Base-by-base conservation (phyloP, 2,888 invertebrate species). In the Drosophila mayaguana region DNA sequence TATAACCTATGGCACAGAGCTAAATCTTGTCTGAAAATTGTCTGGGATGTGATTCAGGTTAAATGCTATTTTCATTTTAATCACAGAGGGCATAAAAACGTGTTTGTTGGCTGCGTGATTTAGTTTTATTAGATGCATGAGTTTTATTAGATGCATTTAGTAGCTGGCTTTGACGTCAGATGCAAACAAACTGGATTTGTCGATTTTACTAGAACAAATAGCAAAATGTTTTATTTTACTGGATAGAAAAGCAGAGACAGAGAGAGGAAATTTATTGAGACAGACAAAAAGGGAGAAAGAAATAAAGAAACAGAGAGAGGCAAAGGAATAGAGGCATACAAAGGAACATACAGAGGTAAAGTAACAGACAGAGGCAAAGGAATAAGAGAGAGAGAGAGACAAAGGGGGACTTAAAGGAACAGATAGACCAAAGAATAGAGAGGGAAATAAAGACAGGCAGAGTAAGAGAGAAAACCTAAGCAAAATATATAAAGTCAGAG, bases 281-380 rank as follows among this genome's bases (percentile, higher is more conserved):
- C 1, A 38, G 38, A 8, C 0, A 22, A 0, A 20, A 16, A 16
- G 0, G 22, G 14, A 22, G 14, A 20, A 1, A 20, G 43, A 6
- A n/a, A 18, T 0, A 14, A 6, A 7, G 20, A 5, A 2, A 45
- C 2, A 22, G 22, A 22, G 4, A 45, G 14, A 14, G 11, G 20
- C 2, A 20, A 11, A 42, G 0, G 18, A 2, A 6, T 3, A 22
- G 14, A 45, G 4, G 12, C 2, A 12, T 12, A 43, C 0, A 9
- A 0, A 20, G 5, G 2, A 1, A 20, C 0, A 45, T 14, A 14
- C 1, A 2, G 9, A 6, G 7, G 0, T 0, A 14, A 0, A 43
- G 43, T 0, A 2, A 20, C 1, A 12, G 12, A 7, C 2, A 20
- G 4, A 20, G 0, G 14, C 2, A 43, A 8, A 43, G 14, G 6